phyloP scores from a whole-genome alignment of 2,113 vertebrate genomes.

The Gorsachius goisagi region DNA sequence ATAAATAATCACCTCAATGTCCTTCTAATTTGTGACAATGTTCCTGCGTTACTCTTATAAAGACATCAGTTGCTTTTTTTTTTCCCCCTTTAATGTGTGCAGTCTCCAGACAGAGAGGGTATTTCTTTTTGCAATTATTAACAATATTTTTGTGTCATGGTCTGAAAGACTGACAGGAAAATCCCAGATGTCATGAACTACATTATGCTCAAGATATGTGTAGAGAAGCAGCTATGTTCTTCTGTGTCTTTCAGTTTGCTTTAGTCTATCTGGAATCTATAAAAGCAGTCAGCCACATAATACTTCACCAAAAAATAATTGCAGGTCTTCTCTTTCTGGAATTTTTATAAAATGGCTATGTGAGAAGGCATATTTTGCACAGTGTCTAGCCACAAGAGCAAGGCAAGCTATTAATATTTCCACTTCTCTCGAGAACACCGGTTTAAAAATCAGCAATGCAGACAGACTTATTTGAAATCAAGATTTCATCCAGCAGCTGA shows the following conservation, averaged over 20 bases:
- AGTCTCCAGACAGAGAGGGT: neutral
- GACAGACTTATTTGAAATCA: neutral
- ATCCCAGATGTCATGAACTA: neutral
- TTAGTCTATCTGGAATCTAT: neutral
- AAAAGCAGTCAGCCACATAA: neutral
- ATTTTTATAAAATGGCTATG: neutral
- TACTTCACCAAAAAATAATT: neutral
- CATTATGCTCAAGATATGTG: neutral
- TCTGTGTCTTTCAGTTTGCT: neutral
- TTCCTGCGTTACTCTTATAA: neutral
- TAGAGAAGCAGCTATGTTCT: neutral
- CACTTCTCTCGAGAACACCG: neutral
- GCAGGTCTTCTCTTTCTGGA: neutral
- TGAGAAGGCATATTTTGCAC: neutral
- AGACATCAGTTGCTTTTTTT: neutral
- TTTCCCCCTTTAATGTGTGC: neutral
- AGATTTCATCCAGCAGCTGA: neutral
- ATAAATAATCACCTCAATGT: neutral
- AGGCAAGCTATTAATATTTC: neutral
- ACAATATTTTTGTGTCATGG: neutral
- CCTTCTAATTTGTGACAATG: neutral
- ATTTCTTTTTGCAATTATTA: neutral
- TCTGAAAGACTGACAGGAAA: neutral
- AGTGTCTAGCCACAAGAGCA: neutral
- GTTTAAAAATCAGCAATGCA: neutral